Conservation (phyloP, 2,888 invertebrate species). For the Amblyteles armatorius region DNA sequence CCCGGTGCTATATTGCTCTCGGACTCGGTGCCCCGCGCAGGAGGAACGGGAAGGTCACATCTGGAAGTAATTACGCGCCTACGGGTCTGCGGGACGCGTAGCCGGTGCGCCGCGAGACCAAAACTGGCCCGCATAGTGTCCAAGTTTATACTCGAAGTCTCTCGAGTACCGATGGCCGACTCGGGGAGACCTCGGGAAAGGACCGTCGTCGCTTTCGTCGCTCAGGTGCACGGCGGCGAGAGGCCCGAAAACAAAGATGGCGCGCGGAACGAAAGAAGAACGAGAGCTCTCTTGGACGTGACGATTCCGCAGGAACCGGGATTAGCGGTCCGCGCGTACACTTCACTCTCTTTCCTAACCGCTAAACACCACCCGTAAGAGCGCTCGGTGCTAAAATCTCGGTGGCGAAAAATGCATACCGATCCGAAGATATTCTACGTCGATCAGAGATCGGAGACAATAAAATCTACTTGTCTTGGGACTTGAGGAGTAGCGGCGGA, state of each 20-base stretch:
- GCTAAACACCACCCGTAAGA: background rate
- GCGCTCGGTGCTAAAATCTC: background rate
- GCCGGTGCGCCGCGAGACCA: conserved; percentile 41
- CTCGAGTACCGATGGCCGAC: background rate
- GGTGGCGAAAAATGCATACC: background rate
- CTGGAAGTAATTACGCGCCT: conserved; percentile 80
- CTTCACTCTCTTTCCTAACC: conserved; percentile 20
- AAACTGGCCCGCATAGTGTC: conserved; percentile 45
- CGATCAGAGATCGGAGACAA: background rate
- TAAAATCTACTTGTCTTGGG: background rate
- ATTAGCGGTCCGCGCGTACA: conserved; percentile 73
- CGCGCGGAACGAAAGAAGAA: conserved; percentile 15
- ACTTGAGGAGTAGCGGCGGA: background rate
- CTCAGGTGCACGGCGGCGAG: conserved; percentile 52
- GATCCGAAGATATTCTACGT: background rate
- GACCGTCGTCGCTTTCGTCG: conserved; percentile 24
- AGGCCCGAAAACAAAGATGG: conserved; percentile 20
- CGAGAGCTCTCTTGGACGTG: conserved; percentile 73
- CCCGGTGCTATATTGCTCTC: conserved; percentile 1
- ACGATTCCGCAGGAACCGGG: conserved; percentile 74
- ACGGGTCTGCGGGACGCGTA: conserved; percentile 33
- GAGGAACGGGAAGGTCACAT: conserved; percentile 70
- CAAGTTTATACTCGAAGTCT: conserved; percentile 1
- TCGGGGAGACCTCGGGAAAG: conserved; percentile 21
- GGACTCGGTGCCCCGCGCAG: too few species aligned